These are phyloP conservation scores for Lindbergichthys nudifrons DNA, from an alignment of 2,797 vertebrate genomes.

Conservation along the genomic window DNA sequence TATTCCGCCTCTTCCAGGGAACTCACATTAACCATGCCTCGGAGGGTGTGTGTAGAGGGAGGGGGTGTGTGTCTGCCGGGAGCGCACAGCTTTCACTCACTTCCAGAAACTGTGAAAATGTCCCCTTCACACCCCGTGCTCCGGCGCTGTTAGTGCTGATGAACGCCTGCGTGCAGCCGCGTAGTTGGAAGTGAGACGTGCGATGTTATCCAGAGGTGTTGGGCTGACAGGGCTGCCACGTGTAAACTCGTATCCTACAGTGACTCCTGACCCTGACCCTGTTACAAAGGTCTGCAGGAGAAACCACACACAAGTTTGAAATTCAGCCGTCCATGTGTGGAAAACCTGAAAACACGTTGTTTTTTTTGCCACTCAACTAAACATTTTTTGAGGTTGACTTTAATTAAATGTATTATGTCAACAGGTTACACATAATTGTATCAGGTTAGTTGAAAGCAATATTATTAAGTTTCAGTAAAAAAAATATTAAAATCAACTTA, in stretches of 20 bases:
- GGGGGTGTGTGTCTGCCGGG: conserved; percentile 66
- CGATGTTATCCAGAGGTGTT: conserved; percentile 69
- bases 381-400: no score
- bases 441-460: no score
- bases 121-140: conserved; percentile 69
- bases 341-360: neutral
- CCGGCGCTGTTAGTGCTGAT: conserved; percentile 48
- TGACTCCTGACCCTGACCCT: conserved; percentile 75
- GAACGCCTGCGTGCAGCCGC: conserved; percentile 48
- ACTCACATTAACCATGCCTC: conserved; percentile 76
- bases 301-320: conserved; percentile 19
- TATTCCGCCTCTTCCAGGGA: conserved; percentile 68
- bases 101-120: conserved; percentile 77
- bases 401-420: no score
- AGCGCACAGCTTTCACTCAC: conserved; percentile 76
- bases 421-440: no score
- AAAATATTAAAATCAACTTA: no score
- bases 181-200: conserved; percentile 59
- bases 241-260: conserved; percentile 77
- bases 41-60: conserved; percentile 66
- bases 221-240: conserved; percentile 66
- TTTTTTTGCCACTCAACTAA: no score
- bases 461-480: no score
- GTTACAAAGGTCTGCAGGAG: conserved; percentile 53
- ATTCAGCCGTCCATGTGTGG: neutral